These are phyloP conservation scores for Neoniphon sammara DNA, from an alignment of 2,797 vertebrate genomes.

Conservation along the genomic window DNA sequence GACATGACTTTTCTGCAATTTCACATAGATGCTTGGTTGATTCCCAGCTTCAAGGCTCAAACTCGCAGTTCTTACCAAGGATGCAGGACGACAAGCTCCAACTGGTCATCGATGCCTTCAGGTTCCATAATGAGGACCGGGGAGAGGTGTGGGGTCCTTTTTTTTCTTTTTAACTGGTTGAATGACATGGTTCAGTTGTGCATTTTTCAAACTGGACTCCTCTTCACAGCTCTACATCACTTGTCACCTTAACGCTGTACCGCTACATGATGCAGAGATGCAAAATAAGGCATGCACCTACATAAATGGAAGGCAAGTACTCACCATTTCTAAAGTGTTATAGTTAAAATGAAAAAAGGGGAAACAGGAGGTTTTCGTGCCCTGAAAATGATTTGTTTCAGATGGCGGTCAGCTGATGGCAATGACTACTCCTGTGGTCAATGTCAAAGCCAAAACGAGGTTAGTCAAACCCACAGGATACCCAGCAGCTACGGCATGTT, in stretches of 20 bases:
- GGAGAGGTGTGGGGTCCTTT: conserved; percentile 53
- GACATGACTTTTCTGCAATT: neutral
- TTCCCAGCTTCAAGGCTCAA: conserved; percentile 67
- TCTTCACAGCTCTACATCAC: conserved; percentile 75
- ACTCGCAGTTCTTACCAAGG: conserved; percentile 64
- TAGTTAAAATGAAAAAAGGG: too few species aligned
- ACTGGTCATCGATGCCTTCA: conserved; percentile 74
- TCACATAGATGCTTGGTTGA: conserved; percentile 73
- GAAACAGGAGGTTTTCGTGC: too few species aligned
- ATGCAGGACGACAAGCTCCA: conserved; percentile 64
- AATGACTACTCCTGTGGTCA: conserved; percentile 73
- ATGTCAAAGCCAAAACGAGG: conserved; percentile 60
- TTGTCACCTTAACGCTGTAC: conserved; percentile 68
- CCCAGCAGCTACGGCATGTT: conserved; percentile 17
- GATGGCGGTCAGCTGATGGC: conserved; percentile 76
- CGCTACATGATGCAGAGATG: conserved; percentile 51
- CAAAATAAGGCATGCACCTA: conserved; percentile 71
- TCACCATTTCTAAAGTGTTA: neutral
- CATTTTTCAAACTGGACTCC: rapidly evolving
- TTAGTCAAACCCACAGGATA: neutral
- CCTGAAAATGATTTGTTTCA: conserved; percentile 11
- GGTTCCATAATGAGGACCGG: conserved; percentile 64
- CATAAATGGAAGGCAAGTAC: conserved; percentile 63
- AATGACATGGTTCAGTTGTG: neutral
- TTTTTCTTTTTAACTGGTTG: neutral